Evolutionary conservation across 2,113 vertebrate genomes (phyloP).

Genomic region (Hiodon tergisus): DNA sequence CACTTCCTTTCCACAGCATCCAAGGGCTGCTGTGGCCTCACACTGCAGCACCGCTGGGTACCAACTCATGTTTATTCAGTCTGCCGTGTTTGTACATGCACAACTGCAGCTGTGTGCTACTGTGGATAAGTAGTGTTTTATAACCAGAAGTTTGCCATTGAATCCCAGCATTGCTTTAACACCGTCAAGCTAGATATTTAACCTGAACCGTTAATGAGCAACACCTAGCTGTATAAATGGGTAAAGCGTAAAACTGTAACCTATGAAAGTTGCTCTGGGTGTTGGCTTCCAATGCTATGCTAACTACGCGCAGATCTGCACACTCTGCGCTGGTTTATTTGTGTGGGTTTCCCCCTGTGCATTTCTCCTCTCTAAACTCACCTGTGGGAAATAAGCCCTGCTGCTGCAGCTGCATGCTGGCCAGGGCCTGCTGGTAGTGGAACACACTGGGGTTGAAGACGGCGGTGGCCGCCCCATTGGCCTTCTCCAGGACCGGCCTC

Average conservation of each 20-base stretch:
- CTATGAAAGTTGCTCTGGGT: no score
- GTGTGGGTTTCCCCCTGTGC: background rate
- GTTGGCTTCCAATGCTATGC: no score
- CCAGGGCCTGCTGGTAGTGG: constrained; percentile 95
- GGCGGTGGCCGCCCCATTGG: constrained; percentile 74
- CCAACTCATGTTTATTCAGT: background rate
- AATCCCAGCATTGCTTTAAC: no score
- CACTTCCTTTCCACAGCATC: background rate
- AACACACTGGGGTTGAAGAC: constrained; percentile 91
- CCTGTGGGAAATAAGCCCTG: constrained; percentile 85
- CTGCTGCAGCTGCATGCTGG: constrained; percentile 93
- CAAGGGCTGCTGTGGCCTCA: background rate
- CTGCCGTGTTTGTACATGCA: background rate
- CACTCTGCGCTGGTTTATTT: background rate
- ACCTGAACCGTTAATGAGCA: no score
- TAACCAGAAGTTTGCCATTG: no score
- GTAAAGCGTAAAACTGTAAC: no score
- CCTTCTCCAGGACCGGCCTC: constrained; percentile 88
- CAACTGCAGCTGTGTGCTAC: background rate
- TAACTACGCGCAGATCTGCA: no score
- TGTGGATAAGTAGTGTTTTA: background rate
- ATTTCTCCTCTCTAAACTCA: constrained; percentile 52
- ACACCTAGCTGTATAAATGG: no score
- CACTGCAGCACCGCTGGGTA: background rate
- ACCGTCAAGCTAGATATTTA: no score